Evolutionary conservation across 1,140 invertebrate species (phyloP).

Genomic region (Neotoxoptera formosana): DNA sequence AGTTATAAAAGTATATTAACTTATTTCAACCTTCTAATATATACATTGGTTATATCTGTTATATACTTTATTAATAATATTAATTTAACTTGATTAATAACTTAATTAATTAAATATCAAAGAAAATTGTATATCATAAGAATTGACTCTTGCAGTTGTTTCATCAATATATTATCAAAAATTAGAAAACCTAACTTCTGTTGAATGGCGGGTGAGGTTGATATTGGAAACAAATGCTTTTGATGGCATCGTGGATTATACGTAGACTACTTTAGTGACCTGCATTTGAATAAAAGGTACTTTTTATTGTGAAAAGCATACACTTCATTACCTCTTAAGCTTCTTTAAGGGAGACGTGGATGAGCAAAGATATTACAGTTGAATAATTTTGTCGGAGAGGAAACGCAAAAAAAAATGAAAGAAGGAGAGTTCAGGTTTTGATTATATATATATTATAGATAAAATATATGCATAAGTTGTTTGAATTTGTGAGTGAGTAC

Average conservation of each 20-base stretch:
- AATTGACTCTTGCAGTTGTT: neutral
- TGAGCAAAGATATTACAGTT: constrained; percentile 50
- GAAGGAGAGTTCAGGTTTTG: neutral
- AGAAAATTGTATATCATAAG: neutral
- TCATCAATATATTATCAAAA: neutral
- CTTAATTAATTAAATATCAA: neutral
- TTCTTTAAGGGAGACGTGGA: constrained; percentile 21
- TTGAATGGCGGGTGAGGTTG: neutral
- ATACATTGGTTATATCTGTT: too few species aligned
- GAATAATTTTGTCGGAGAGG: constrained; percentile 46
- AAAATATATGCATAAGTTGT: neutral
- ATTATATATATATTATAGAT: neutral
- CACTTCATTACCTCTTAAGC: constrained; percentile 55
- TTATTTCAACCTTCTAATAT: too few species aligned
- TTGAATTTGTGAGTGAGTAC: neutral
- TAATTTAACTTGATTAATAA: too few species aligned
- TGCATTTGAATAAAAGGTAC: constrained; percentile 49
- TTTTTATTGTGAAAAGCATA: constrained; percentile 51
- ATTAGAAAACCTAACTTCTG: neutral
- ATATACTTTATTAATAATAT: too few species aligned
- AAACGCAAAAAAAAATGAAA: constrained; percentile 46
- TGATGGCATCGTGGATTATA: neutral
- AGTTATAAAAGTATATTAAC: too few species aligned
- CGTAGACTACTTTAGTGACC: constrained; percentile 19
- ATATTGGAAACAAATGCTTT: constrained; percentile 42